These are phyloP conservation scores for Sebastes alutus DNA, from an alignment of 2,797 vertebrate species.

Conservation along the genomic window DNA sequence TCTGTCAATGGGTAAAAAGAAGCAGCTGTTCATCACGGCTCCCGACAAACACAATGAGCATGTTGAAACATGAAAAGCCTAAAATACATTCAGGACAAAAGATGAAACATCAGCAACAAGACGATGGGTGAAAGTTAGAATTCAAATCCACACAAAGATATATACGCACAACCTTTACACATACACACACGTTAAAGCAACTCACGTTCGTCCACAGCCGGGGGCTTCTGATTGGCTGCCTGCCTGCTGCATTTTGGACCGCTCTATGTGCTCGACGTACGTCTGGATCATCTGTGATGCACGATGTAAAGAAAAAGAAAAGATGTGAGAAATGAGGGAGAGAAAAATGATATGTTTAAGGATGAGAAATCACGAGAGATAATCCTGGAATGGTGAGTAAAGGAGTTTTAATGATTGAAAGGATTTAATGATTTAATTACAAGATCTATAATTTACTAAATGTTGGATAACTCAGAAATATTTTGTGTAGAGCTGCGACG, in stretches of 20 bases:
- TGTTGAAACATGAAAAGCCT: not conserved
- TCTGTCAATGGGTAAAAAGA: not conserved
- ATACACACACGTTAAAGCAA: constrained; percentile 23
- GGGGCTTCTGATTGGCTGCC: constrained; percentile 91
- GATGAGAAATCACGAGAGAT: not conserved
- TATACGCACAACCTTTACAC: constrained; percentile 64
- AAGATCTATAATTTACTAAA: not conserved
- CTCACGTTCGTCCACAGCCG: constrained; percentile 92
- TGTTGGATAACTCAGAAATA: not conserved
- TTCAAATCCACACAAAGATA: constrained; percentile 14
- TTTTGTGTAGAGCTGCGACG: not conserved
- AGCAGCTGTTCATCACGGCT: constrained; percentile 24
- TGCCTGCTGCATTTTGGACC: constrained; percentile 94
- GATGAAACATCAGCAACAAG: constrained; percentile 21
- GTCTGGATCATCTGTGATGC: constrained; percentile 96
- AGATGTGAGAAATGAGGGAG: not conserved
- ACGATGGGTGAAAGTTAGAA: not conserved
- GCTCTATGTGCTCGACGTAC: constrained; percentile 96
- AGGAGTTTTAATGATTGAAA: not conserved
- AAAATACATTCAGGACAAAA: constrained; percentile 10
- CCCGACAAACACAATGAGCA: constrained; percentile 9
- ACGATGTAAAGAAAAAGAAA: not conserved
- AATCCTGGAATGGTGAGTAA: not conserved
- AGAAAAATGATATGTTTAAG: not conserved
- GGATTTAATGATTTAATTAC: not conserved